Evolutionary conservation across 2,888 invertebrate species (phyloP), one percentile per base, ranked within the genome.

Genomic region (Amiota communis): DNA sequence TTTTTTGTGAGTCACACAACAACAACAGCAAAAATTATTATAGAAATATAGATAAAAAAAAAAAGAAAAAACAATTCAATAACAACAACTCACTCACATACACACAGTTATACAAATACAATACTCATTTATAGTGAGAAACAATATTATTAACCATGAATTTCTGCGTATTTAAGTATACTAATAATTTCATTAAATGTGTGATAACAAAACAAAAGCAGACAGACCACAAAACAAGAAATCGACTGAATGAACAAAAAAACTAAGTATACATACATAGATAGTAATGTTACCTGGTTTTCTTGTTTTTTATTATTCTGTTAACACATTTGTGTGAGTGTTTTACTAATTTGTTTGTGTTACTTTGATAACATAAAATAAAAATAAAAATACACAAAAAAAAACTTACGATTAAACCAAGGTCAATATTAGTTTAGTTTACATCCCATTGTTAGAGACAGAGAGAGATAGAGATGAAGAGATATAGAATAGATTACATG

Each of bases 101-200:
- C 8, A 64, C 12, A 46, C 47, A 46, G 8, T 20, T 20, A 20
- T 1, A 12, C 20, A 78, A 73, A 47, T 48, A 68, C 68, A 74
- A 23, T n/a, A n/a, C n/a, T 79, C 20, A 71, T 75, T 64, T 59
- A 77, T 74, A 6, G 36, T 36, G 36, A 36, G 11, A 9, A 53
- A 53, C n/a, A 53, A 59, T 20, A 15, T n/a, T n/a, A 59, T 15
- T 8, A 57, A 57, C 17, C 57, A 59, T 15, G 20, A 59, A 20
- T 17, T 59, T 59, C 59, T 59, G 59, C 20, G 59, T 59, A 10
- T 59, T 59, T n/a, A n/a, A n/a, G n/a, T n/a, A 53, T 53, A 36
- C 3, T 36, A 6, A 72, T 71, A 73, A 75, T 76, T 74, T 76
- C 72, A 76, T 75, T 73, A 78, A 75, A 65, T 48, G 9, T 48